A percentile compares a stretch with the other conserved stretches of the same genome.
phyloP scores from a whole-genome alignment of 1,140 invertebrate genomes.

The Telenomus remus region DNA sequence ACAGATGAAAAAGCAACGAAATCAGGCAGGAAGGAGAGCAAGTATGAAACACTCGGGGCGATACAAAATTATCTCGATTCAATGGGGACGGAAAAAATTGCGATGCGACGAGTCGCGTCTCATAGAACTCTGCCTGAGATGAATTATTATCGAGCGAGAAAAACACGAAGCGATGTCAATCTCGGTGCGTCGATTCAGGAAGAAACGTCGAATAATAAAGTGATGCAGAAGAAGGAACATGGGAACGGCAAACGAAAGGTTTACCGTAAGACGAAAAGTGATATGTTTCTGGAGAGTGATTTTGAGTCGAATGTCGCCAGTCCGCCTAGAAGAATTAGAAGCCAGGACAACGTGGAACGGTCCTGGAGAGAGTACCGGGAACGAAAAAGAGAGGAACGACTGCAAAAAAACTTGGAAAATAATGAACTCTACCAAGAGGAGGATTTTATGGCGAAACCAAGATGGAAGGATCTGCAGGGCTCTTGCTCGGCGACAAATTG shows the following conservation, averaged over 20 bases:
- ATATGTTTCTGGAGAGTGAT: conserved; percentile 59
- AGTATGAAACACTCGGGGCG: no score
- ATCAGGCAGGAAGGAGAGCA: no score
- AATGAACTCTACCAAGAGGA: conserved; percentile 52
- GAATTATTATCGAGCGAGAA: conserved; percentile 59
- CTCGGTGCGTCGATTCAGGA: conserved; percentile 36
- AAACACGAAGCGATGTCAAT: conserved; percentile 66
- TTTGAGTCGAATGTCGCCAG: conserved; percentile 48
- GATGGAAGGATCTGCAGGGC: conserved; percentile 64
- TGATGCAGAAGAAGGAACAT: conserved; percentile 19
- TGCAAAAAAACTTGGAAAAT: conserved; percentile 39
- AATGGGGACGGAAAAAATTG: neutral
- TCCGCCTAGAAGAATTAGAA: conserved; percentile 51
- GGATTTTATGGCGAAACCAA: conserved; percentile 67
- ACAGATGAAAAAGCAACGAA: no score
- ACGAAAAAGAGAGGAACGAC: conserved; percentile 60
- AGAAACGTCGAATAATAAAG: conserved; percentile 16
- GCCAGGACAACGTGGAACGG: conserved; percentile 63
- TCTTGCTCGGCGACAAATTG: conserved; percentile 55
- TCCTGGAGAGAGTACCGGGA: conserved; percentile 70
- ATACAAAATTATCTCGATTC: no score
- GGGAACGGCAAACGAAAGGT: conserved; percentile 56
- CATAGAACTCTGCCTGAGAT: conserved; percentile 20
- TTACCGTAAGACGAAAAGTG: conserved; percentile 69
- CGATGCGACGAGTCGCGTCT: conserved; percentile 21